phyloP scores from a whole-genome alignment of 2,797 vertebrate genomes.

The Hypotaenidia philippensis region DNA sequence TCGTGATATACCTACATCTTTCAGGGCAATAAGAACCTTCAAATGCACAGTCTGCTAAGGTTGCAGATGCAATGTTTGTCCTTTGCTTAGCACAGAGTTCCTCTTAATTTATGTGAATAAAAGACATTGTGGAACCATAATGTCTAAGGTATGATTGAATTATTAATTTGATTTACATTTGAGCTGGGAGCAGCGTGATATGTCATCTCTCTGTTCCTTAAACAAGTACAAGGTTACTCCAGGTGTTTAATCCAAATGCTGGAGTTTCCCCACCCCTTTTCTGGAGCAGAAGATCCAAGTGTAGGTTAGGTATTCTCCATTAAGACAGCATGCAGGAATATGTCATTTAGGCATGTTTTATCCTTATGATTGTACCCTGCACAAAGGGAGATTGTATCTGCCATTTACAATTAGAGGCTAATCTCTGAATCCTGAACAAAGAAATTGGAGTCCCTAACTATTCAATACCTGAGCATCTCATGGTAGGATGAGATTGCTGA shows the following conservation, averaged over 20 bases:
- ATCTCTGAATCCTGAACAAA: neutral
- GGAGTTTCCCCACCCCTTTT: neutral
- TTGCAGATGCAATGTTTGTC: neutral
- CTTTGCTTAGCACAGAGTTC: neutral
- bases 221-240: neutral
- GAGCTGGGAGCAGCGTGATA: neutral
- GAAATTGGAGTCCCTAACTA: neutral
- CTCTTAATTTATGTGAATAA: neutral
- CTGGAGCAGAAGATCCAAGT: neutral
- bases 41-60: neutral
- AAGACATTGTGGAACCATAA: neutral
- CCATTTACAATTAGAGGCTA: accelerated
- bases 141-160: neutral
- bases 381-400: neutral
- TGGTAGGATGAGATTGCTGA: neutral
- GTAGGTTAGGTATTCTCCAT: neutral
- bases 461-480: neutral
- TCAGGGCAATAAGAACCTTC: neutral
- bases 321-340: neutral
- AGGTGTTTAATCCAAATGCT: neutral
- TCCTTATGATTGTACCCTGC: neutral
- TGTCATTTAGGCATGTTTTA: neutral
- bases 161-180: neutral
- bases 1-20: neutral
- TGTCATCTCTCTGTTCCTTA: neutral